phyloP scores from a whole-genome alignment of 2,113 vertebrate species.

The Odontophorus gujanensis region DNA sequence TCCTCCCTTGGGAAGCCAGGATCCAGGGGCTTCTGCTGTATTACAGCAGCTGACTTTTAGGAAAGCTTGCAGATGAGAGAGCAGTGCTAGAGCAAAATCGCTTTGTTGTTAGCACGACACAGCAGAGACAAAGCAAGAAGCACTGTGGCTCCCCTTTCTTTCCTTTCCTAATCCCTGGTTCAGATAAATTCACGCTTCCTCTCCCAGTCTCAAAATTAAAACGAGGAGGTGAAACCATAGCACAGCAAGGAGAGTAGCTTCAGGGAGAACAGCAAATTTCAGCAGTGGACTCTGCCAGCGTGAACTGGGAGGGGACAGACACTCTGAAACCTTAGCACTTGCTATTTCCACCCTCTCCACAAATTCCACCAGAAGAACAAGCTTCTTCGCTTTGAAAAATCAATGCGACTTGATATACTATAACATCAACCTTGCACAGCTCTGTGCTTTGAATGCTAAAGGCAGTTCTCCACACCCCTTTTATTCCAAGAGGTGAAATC shows the following conservation, averaged over 20 bases:
- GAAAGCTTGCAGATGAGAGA: neutral
- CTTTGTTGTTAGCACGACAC: neutral
- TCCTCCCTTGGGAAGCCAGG: neutral
- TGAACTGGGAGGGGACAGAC: rapidly evolving
- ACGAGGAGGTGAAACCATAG: neutral
- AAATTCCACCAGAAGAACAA: neutral
- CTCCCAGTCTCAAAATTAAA: neutral
- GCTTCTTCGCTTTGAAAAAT: neutral
- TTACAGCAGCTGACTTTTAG: neutral
- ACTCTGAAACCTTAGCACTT: neutral
- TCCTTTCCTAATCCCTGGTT: neutral
- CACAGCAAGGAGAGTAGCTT: neutral
- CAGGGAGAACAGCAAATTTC: neutral
- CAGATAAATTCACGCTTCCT: neutral
- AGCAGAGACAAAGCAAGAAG: neutral
- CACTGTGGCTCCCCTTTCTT: neutral
- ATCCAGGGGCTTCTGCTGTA: neutral
- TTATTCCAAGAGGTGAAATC: neutral
- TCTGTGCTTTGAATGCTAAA: neutral
- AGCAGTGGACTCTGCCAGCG: rapidly evolving
- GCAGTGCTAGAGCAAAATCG: neutral
- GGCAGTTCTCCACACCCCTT: neutral
- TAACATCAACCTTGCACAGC: neutral
- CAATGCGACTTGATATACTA: neutral
- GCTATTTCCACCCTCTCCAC: neutral